A percentile compares a stretch with the other conserved stretches of the same genome.
Conservation (phyloP, 2,888 invertebrate genomes). For the Lasioglossum oenotherae region DNA sequence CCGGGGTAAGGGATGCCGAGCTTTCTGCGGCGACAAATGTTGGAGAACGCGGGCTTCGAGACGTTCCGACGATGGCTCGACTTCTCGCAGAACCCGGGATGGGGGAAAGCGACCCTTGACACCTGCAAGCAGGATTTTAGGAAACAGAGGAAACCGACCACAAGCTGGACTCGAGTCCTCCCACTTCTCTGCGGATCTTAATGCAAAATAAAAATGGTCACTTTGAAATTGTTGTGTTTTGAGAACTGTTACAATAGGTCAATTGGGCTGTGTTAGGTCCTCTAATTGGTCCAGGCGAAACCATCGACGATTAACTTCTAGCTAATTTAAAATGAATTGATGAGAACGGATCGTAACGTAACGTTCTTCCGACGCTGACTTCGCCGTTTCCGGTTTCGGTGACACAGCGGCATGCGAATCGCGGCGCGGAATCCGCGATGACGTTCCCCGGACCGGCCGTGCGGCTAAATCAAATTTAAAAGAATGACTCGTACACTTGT, state of each 20-base stretch:
- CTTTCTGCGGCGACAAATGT: neutral
- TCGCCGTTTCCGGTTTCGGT: neutral
- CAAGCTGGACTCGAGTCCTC: neutral
- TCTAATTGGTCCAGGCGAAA: no score
- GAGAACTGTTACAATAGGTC: no score
- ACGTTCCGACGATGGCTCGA: neutral
- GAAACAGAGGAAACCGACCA: neutral
- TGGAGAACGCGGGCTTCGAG: neutral
- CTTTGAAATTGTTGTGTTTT: no score
- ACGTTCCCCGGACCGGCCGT: conserved; percentile 7
- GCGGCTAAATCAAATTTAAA: conserved; percentile 82
- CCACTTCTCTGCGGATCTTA: no score
- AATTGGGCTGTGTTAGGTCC: no score
- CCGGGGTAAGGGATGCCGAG: neutral
- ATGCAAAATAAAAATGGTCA: no score
- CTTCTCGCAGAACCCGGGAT: neutral
- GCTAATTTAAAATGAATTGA: no score
- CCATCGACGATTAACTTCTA: no score
- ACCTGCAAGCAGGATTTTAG: neutral
- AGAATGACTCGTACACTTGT: conserved; percentile 82
- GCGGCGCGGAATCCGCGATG: conserved; percentile 8
- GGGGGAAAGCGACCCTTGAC: neutral
- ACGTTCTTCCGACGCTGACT: neutral
- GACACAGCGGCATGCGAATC: neutral
- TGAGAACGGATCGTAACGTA: no score